Evolutionary conservation across 2,797 vertebrate species (phyloP).

Genomic region (Sebastes nivosus): DNA sequence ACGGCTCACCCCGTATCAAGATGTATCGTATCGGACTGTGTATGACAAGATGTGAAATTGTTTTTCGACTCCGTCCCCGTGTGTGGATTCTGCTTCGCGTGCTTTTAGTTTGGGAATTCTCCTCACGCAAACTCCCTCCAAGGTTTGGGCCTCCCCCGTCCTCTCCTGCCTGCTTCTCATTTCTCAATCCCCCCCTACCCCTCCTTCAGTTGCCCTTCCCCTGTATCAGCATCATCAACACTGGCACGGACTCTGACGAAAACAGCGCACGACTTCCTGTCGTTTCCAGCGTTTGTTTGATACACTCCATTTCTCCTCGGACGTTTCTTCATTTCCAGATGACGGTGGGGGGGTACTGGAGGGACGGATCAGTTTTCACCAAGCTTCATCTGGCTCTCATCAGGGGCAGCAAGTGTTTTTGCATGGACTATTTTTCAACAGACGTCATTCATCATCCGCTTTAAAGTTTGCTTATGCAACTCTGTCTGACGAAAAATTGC

Average conservation of each 20-base stretch:
- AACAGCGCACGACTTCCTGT: constrained; percentile 54
- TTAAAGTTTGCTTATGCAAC: constrained; percentile 65
- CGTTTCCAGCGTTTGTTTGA: constrained; percentile 66
- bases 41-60: constrained; percentile 16
- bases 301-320: constrained; percentile 63
- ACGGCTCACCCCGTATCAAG: constrained; percentile 12
- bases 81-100: neutral
- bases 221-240: constrained; percentile 43
- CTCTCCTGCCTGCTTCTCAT: constrained; percentile 50
- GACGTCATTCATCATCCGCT: constrained; percentile 64
- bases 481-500: constrained; percentile 53
- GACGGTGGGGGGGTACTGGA: neutral
- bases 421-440: constrained; percentile 60
- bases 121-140: constrained; percentile 60
- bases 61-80: neutral
- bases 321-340: constrained; percentile 63
- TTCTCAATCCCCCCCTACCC: constrained; percentile 11
- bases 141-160: constrained; percentile 49
- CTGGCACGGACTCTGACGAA: constrained; percentile 56
- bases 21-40: neutral
- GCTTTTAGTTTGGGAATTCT: constrained; percentile 59
- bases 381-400: constrained; percentile 72
- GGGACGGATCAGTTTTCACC: constrained; percentile 64
- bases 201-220: constrained; percentile 11
- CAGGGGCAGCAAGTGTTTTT: constrained; percentile 63